Base-by-base conservation (phyloP, 2,113 vertebrate genomes). In the Aegypius monachus region DNA sequence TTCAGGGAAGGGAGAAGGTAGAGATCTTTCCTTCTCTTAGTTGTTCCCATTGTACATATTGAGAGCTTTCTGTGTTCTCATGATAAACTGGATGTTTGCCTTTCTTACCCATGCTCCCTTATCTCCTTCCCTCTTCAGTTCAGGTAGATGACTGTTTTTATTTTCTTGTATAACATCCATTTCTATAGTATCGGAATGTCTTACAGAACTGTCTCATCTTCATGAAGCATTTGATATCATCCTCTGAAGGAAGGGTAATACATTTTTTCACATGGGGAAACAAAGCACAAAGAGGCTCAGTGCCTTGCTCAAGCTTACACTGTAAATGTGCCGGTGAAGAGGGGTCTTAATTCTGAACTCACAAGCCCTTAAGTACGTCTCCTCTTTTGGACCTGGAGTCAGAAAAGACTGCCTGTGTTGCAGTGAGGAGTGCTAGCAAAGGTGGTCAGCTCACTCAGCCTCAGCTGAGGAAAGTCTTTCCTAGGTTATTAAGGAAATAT, bases 1-100 rank as follows among this genome's bases (percentile, higher is more conserved):
- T 68, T 82, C 67, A 67, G 21, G 11, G 21, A 82, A 77, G 10
- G 5, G 9, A 78, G n/a, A 63, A 55, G 21, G 8, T 13, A 81
- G 13, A 50, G 22, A 83, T 20, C 38, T 63, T 84, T 61, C 32
- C 13, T 73, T 70, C 55, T 42, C 43, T 40, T n/a, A 45, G 38
- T 4, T 85, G 2, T 38, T 42, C 12, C 9, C 38, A 42, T 82
- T 2, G 2, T 45, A n/a, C 0, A 0, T 36, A 34, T 31, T 43
- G 25, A 81, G 20, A 90, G 15, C 16, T 72, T 91, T 74, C 75
- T 38, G 3, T 22, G 5, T 65, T 86, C 16, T 65, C 61, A 36
- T 11, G 32, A 73, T 20, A 86, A 91, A 71, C 10, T 45, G 3
- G 38, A 21, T 52, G 29, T 53, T 45, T 93, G 9, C 26, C 26